phyloP scores from a whole-genome alignment of 92 coral and sea anemone genomes.

The Actinostola sp. region DNA sequence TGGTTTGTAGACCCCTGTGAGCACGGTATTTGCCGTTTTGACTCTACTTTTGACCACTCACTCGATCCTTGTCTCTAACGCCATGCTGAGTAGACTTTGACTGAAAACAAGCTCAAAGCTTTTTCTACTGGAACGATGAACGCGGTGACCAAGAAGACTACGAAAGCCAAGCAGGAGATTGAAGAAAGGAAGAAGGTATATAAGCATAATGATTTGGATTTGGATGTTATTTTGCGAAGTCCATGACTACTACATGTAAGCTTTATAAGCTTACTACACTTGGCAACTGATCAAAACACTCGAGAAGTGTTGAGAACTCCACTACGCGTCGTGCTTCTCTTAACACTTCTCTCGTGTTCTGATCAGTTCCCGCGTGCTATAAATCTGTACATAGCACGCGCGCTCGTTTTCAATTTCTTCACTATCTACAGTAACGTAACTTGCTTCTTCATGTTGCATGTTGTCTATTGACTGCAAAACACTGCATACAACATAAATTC shows the following conservation, averaged over 20 bases:
- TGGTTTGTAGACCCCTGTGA: not conserved
- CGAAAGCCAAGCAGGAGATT: constrained; percentile 87
- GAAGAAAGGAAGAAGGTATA: constrained; percentile 88
- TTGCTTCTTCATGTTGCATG: no score
- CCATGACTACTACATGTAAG: not conserved
- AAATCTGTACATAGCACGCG: no score
- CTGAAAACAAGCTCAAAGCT: constrained; percentile 86
- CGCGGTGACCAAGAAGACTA: constrained; percentile 72
- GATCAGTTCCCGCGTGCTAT: no score
- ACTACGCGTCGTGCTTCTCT: no score
- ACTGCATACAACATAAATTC: no score
- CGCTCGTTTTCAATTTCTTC: no score
- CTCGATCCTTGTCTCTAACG: not conserved
- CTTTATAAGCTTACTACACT: not conserved
- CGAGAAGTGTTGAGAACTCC: no score
- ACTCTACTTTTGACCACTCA: not conserved
- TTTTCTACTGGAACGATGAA: constrained; percentile 86
- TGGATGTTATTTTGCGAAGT: not conserved
- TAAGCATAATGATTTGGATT: no score
- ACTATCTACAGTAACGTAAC: no score
- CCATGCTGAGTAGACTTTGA: constrained; percentile 69
- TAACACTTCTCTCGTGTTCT: no score
- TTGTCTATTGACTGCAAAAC: no score
- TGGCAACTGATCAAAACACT: no score
- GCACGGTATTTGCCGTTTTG: not conserved